Percentiles rank a stretch among this genome's conserved stretches.
Conservation (phyloP, 2,888 invertebrate species). For the Coronaproctus castanopsis region DNA sequence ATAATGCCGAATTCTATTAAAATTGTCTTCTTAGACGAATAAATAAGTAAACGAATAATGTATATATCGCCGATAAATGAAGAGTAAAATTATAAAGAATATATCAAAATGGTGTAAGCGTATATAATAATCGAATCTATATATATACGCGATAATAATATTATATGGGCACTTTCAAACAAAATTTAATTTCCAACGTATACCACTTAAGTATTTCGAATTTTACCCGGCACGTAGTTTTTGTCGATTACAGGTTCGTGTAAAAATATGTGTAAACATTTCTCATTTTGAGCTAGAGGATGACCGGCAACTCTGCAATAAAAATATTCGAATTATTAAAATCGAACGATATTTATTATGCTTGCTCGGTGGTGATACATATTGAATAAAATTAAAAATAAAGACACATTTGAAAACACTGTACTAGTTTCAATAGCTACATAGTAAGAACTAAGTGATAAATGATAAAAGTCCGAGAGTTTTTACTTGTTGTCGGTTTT, state of each 20-base stretch:
- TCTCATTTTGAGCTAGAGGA: conserved; percentile 94
- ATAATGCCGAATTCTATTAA: too few species aligned
- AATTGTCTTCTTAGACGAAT: too few species aligned
- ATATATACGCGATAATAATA: background rate
- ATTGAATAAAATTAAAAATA: background rate
- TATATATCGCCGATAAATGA: too few species aligned
- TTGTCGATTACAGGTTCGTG: conserved; percentile 95
- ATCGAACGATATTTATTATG: background rate
- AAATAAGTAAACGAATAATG: too few species aligned
- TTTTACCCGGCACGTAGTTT: conserved; percentile 98
- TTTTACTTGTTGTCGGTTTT: too few species aligned
- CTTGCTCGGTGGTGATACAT: background rate
- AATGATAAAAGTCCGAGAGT: too few species aligned
- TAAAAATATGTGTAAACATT: conserved; percentile 97
- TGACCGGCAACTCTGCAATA: conserved; percentile 79
- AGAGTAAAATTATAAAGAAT: too few species aligned
- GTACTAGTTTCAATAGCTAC: too few species aligned
- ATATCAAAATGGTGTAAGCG: too few species aligned
- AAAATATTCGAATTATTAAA: too few species aligned
- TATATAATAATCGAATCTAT: too few species aligned
- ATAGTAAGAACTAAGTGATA: too few species aligned
- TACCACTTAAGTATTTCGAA: conserved; percentile 65
- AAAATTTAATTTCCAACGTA: background rate
- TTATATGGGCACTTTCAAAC: background rate
- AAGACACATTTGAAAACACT: background rate